Evolutionary conservation across 2,113 vertebrate species (phyloP), one percentile per base, ranked within the genome.

Genomic region (Tiliqua scincoides): DNA sequence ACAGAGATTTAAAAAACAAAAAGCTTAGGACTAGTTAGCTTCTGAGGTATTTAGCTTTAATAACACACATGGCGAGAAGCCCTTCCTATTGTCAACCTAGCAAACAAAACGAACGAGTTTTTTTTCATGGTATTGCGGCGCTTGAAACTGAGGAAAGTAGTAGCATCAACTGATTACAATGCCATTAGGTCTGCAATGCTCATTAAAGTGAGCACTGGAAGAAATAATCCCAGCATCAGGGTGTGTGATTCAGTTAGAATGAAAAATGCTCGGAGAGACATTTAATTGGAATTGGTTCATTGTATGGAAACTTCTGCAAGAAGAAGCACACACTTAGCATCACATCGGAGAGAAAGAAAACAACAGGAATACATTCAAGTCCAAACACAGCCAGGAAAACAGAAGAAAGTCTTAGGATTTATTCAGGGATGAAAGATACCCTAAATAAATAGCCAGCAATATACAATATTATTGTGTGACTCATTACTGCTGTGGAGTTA

Each of bases 211-310:
- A 73, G 57, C 54, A 25, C 75, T 73, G 43, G 75, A 72, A 40
- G n/a, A 72, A 84, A 54, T 72, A 84, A 83, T 40, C 63, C 40
- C 63, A 35, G 62, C 73, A 83, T 72, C 57, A 71, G 73, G n/a
- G 40, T 78, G 27, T 57, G 18, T 72, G 76, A 84, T 54, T 84
- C 25, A 54, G 40, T 54, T 62, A 79, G 40, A 87, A 52, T 78
- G 67, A 79, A 79, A 82, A 84, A 54, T 72, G 65, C n/a, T 83
- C 54, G 12, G 48, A 79, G 30, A 37, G 43, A 73, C n/a, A 79
- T 62, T 83, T 71, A 87, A 87, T 83, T 83, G 74, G 65, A 40
- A 72, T 83, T 79, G 21, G 70, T 62, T 77, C 52, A 83, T 87
- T 77, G 72, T 71, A 27, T 27, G 6, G 65, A 87, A 71, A 77